Conservation (phyloP, 2,888 invertebrate species). For the Hydrotaea diabolus region DNA sequence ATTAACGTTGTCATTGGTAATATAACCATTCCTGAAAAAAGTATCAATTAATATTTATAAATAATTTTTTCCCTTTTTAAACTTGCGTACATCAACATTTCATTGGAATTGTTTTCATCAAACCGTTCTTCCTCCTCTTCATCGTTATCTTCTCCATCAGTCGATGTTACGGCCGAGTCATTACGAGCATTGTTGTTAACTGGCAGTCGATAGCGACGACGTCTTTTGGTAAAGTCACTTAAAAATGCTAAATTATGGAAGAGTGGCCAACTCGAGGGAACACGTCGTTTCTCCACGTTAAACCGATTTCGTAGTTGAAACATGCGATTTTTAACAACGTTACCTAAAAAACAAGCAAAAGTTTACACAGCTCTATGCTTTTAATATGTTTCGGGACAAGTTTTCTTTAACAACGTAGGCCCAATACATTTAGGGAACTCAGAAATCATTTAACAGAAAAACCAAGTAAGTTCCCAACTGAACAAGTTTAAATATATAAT, state of each 20-base stretch:
- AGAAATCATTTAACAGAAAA: no score
- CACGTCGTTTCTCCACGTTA: slow-evolving; percentile 74
- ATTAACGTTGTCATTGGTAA: slow-evolving; percentile 8
- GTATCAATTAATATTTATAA: not conserved
- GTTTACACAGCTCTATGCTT: not conserved
- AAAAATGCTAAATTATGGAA: slow-evolving; percentile 73
- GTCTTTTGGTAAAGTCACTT: slow-evolving; percentile 72
- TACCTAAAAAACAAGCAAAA: slow-evolving; percentile 62
- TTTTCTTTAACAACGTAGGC: no score
- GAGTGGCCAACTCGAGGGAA: slow-evolving; percentile 74
- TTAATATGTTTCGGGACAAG: no score
- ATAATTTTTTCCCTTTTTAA: not conserved
- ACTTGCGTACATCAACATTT: not conserved
- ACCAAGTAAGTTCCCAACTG: no score
- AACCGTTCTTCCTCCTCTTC: slow-evolving; percentile 29
- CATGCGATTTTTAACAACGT: slow-evolving; percentile 73
- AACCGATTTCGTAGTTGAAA: slow-evolving; percentile 75
- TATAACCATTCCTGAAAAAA: slow-evolving; percentile 38
- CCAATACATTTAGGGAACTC: no score
- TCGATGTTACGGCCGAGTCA: slow-evolving; percentile 37
- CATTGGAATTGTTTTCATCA: slow-evolving; percentile 11
- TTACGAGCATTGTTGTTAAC: slow-evolving; percentile 1
- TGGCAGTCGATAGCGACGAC: slow-evolving; percentile 69
- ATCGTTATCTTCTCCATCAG: slow-evolving; percentile 34
- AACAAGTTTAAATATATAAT: no score